Evolutionary conservation across 2,888 invertebrate genomes (phyloP).

Genomic region (Myopa testacea): DNA sequence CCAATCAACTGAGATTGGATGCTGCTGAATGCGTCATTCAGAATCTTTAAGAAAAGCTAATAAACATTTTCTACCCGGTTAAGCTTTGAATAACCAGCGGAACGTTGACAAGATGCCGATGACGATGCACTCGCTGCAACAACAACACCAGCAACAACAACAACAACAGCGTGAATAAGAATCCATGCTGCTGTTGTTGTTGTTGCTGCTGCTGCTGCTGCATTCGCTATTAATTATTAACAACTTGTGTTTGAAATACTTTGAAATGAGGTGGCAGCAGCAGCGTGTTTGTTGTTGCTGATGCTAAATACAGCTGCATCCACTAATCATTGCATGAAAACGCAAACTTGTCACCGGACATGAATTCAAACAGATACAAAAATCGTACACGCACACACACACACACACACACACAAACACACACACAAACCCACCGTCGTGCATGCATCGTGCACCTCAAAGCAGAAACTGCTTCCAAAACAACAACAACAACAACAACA

Average conservation of each 20-base stretch:
- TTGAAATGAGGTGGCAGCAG: neutral
- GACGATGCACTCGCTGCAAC: neutral
- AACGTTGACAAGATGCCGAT: too few relatives aligned
- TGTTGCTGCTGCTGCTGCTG: neutral
- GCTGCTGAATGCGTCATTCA: too few relatives aligned
- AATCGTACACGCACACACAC: slow-evolving; percentile 19
- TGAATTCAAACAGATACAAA: slow-evolving; percentile 15
- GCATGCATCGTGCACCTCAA: slow-evolving; percentile 1
- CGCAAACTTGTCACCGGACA: slow-evolving; percentile 16
- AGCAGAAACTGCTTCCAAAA: neutral
- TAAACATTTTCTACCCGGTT: too few relatives aligned
- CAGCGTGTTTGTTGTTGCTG: neutral
- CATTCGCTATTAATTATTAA: slow-evolving; percentile 28
- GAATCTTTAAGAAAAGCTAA: too few relatives aligned
- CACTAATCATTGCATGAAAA: slow-evolving; percentile 33
- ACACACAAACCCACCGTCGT: neutral
- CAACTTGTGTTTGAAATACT: slow-evolving; percentile 21
- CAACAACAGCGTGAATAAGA: neutral
- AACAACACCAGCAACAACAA: too few relatives aligned
- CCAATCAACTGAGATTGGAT: too few relatives aligned
- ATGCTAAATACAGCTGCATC: slow-evolving; percentile 12
- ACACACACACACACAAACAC: slow-evolving; percentile 19
- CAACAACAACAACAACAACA: neutral
- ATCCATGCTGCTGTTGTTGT: neutral
- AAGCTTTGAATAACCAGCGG: too few relatives aligned